Percentiles rank a stretch among this genome's conserved stretches.
These are phyloP conservation scores for Chauna torquata DNA, from an alignment of 2,113 vertebrate genomes.

Conservation along the genomic window DNA sequence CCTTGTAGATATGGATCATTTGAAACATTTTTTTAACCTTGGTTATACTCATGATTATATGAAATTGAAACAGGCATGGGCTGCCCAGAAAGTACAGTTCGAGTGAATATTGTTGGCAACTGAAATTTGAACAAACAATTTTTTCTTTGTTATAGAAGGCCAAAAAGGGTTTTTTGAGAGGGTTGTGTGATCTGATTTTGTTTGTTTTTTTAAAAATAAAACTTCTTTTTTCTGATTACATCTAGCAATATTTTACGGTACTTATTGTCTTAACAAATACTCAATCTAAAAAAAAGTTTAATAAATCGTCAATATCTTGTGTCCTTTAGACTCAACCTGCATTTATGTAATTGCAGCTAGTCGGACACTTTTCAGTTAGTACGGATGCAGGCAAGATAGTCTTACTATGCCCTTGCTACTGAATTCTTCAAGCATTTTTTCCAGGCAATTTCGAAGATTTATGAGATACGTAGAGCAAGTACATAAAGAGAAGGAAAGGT, in stretches of 20 bases:
- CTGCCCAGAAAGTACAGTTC: background rate
- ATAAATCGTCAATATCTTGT: background rate
- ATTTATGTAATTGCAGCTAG: background rate
- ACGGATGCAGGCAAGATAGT: background rate
- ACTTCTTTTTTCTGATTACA: background rate
- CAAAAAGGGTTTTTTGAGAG: rapidly evolving
- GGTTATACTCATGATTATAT: background rate
- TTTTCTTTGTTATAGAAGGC: background rate
- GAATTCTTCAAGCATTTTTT: background rate
- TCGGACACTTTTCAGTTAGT: background rate
- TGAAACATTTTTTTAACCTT: background rate
- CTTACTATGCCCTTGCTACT: background rate
- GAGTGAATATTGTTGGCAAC: background rate
- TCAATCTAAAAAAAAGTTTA: background rate
- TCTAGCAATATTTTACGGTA: background rate
- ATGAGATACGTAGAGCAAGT: background rate
- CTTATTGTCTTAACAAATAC: background rate
- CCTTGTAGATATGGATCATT: background rate
- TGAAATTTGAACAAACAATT: background rate
- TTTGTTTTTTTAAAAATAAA: background rate
- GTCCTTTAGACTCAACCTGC: background rate
- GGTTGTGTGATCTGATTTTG: too few species aligned
- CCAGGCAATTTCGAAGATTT: background rate
- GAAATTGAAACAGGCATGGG: background rate
- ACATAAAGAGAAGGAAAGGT: background rate